phyloP scores from a whole-genome alignment of 2,797 vertebrate species.

The Cuculus canorus region DNA sequence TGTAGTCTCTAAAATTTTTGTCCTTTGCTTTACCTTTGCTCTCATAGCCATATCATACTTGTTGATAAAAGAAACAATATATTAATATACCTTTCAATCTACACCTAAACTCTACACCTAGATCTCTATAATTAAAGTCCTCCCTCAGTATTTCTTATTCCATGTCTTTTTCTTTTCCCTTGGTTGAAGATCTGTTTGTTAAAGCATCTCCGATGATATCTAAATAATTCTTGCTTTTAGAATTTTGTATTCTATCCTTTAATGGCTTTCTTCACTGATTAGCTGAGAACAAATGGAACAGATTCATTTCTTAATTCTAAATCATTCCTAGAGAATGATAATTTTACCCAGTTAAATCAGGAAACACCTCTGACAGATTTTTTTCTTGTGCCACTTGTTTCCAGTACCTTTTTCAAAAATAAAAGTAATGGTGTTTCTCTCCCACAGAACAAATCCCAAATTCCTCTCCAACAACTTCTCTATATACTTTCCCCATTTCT shows the following conservation, averaged over 20 bases:
- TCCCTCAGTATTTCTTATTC: neutral
- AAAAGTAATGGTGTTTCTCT: neutral
- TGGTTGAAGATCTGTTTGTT: neutral
- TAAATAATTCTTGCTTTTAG: neutral
- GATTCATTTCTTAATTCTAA: neutral
- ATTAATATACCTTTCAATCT: neutral
- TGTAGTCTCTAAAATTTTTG: neutral
- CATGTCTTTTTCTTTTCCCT: neutral
- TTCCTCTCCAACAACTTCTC: neutral
- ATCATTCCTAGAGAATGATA: neutral
- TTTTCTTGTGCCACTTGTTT: neutral
- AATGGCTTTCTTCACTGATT: neutral
- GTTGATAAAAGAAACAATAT: neutral
- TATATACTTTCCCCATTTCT: neutral
- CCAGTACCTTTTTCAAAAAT: neutral
- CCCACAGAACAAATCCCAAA: neutral
- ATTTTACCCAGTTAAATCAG: neutral
- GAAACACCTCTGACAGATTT: rapidly evolving
- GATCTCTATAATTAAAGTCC: neutral
- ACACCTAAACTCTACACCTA: neutral
- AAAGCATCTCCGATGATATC: neutral
- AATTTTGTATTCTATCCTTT: neutral
- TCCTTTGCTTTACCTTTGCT: neutral
- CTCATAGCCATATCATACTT: neutral
- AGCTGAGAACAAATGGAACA: neutral